phyloP scores from a whole-genome alignment of 1,140 invertebrate species.

The Camponotus floridanus region DNA sequence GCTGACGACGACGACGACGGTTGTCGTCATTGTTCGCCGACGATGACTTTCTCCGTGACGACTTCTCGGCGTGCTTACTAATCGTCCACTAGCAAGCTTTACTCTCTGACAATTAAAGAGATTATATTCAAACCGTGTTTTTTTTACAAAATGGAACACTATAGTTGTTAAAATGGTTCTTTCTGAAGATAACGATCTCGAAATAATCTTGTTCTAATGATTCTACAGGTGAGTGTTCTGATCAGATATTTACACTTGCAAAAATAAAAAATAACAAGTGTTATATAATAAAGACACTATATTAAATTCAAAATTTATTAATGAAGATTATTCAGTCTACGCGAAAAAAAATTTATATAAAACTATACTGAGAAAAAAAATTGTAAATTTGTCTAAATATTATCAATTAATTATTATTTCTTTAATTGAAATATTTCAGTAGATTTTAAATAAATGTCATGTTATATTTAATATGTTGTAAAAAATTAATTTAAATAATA shows the following conservation, averaged over 20 bases:
- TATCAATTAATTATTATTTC: too few species aligned
- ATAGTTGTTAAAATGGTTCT: background rate
- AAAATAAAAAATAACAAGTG: conserved; percentile 1
- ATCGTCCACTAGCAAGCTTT: conserved; percentile 39
- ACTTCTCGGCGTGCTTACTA: conserved; percentile 55
- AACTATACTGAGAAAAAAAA: too few species aligned
- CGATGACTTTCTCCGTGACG: conserved; percentile 66
- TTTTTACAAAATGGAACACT: background rate
- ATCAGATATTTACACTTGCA: background rate
- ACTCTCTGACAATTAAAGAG: background rate
- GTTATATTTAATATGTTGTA: too few species aligned
- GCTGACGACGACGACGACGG: conserved; percentile 27
- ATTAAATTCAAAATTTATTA: background rate
- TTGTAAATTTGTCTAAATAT: too few species aligned
- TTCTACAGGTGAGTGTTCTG: conserved; percentile 8
- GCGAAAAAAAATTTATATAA: conserved; percentile 7
- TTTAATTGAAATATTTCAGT: too few species aligned
- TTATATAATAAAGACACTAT: background rate
- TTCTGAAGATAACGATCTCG: background rate
- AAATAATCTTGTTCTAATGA: background rate
- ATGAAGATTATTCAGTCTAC: background rate
- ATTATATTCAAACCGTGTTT: background rate
- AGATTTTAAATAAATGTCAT: too few species aligned
- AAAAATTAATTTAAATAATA: too few species aligned
- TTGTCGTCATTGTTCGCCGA: conserved; percentile 57